phyloP scores from a whole-genome alignment of 2,888 invertebrate species.

The Hipparchia sbordonii region DNA sequence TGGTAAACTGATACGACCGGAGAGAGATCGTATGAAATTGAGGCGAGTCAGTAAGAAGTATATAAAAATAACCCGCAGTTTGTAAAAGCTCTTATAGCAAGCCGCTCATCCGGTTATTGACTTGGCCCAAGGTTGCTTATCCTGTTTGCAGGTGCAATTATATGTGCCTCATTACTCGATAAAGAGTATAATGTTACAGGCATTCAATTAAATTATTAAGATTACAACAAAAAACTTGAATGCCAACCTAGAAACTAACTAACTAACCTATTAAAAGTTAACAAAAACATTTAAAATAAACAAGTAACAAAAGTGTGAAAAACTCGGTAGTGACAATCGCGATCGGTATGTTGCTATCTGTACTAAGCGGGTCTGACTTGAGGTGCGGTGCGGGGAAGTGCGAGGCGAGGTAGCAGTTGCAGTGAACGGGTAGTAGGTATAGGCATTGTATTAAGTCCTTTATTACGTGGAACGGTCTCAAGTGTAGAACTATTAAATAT shows the following conservation, averaged over 20 bases:
- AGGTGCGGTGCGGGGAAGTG: too few species aligned
- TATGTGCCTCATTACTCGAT: constrained; percentile 6
- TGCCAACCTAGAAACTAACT: not conserved
- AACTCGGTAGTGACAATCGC: too few species aligned
- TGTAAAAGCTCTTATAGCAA: not conserved
- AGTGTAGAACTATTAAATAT: constrained; percentile 42
- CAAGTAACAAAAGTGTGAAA: too few species aligned
- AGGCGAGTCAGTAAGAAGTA: not conserved
- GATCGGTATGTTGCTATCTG: too few species aligned
- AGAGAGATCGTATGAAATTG: too few species aligned
- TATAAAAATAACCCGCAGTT: not conserved
- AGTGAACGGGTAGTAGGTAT: too few species aligned
- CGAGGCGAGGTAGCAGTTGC: too few species aligned
- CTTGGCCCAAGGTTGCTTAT: constrained; percentile 21
- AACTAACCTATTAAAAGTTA: too few species aligned
- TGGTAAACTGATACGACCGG: too few species aligned
- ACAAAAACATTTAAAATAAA: too few species aligned
- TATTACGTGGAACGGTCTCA: constrained; percentile 29
- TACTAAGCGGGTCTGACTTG: too few species aligned
- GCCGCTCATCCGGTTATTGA: constrained; percentile 20
- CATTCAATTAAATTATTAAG: constrained; percentile 15
- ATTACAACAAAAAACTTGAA: not conserved
- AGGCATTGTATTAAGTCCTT: constrained; percentile 2
- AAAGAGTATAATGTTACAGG: not conserved
- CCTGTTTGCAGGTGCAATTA: constrained; percentile 17